Conservation (phyloP, 2,113 vertebrate species). For the Bombycilla garrulus region DNA sequence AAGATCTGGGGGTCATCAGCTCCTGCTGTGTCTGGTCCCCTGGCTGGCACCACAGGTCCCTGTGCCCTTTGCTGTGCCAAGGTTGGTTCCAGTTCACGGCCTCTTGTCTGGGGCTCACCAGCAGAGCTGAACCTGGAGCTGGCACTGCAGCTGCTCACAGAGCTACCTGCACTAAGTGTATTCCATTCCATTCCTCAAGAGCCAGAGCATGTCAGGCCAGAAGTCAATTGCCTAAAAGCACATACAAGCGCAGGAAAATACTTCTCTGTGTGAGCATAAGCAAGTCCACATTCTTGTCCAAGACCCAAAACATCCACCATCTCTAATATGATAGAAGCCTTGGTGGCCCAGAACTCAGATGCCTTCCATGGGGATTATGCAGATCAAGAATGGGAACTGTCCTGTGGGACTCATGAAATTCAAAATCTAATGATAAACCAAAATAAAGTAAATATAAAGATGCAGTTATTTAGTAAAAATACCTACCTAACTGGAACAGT, state of each 20-base stretch:
- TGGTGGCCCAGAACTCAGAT: background rate
- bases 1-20: background rate
- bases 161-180: accelerated
- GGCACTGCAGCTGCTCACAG: background rate
- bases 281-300: background rate
- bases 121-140: accelerated
- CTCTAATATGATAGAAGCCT: background rate
- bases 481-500: background rate
- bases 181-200: background rate
- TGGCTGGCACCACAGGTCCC: background rate
- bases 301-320: background rate
- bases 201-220: background rate
- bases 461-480: background rate
- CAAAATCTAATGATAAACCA: background rate
- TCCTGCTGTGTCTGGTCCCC: accelerated
- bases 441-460: background rate
- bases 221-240: background rate
- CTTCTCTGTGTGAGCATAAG: background rate
- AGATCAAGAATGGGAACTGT: background rate
- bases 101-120: background rate
- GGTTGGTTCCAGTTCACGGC: accelerated
- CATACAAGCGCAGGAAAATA: background rate
- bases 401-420: background rate
- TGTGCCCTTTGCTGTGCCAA: accelerated
- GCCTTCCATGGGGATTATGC: background rate